Base-by-base conservation (phyloP, 2,797 vertebrate species). In the Phoebastria nigripes region DNA sequence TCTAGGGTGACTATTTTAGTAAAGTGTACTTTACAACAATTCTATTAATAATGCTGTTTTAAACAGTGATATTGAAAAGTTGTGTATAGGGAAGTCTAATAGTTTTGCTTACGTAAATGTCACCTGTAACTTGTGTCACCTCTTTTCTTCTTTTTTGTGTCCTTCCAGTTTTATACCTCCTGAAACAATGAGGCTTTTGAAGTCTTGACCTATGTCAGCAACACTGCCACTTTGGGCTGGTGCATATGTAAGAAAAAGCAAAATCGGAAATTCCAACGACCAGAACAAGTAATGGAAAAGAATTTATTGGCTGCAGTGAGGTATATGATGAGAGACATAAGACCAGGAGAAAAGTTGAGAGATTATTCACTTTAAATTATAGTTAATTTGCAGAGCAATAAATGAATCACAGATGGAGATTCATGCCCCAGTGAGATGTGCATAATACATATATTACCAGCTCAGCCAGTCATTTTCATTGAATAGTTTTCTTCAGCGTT, bases 241-340 rank as follows among this genome's bases (percentile, higher is more conserved):
- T 17, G 24, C 44, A 2, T 14, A 6, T 17, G 16, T 52, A 49
- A 63, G 31, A 19, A 77, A 82, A 67, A 67, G 16, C 52, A 72
- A 88, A 87, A 62, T 14, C 3, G 6, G 37, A 85, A 84, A 90
- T 79, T 55, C 42, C 77, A 82, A 35, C 1, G 7, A 77, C 28
- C 47, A 71, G 39, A 33, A 63, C 11, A 55, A 94, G 69, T 70
- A 81, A 76, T 92, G 82, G 87, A 72, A 83, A 91, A 87, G 87
- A 62, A 81, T 97, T 97, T 97, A 97, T 97, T 97, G 5, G 91
- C 76, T 89, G 72, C 72, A 93, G 79, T 95, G 93, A 93, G 92
- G 88, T 96, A 62, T 96, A 78, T 91, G 47, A 51, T 83, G 63
- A 85, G 87, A 94, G 79, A 59, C 76, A 46, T 62, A 80, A 92